phyloP scores from a whole-genome alignment of 2,113 vertebrate genomes.

The Rostratula benghalensis region DNA sequence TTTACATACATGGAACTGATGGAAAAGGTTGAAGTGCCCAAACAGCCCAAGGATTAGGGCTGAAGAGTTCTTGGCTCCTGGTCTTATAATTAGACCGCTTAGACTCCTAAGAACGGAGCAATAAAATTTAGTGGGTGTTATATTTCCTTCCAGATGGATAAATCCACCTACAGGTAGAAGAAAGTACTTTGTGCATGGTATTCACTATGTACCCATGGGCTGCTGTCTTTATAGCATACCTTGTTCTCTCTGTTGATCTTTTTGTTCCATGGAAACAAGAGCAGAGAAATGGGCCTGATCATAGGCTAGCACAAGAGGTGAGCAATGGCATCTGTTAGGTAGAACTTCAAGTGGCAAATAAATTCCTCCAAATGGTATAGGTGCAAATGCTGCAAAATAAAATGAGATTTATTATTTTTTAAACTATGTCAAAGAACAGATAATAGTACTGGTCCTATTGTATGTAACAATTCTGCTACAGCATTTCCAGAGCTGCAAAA shows the following conservation, averaged over 20 bases:
- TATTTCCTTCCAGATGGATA: background rate
- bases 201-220: background rate
- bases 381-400: constrained; percentile 87
- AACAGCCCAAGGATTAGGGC: background rate
- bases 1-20: background rate
- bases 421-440: background rate
- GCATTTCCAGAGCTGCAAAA: background rate
- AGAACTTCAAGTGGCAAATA: constrained; percentile 97
- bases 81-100: background rate
- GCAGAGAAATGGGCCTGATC: constrained; percentile 99
- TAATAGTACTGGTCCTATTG: background rate
- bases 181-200: background rate
- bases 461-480: background rate
- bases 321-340: constrained; percentile 97
- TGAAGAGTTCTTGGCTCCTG: background rate
- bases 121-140: background rate
- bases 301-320: constrained; percentile 95
- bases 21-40: background rate
- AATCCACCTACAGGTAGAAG: background rate
- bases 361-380: constrained; percentile 95
- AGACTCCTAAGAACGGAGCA: background rate
- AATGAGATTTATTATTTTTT: background rate
- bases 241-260: constrained; percentile 97
- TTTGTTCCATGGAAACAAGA: constrained; percentile 98
- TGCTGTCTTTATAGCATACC: constrained; percentile 70